phyloP scores from a whole-genome alignment of 2,888 invertebrate genomes.

The Drepanosiphum platanoidis region DNA sequence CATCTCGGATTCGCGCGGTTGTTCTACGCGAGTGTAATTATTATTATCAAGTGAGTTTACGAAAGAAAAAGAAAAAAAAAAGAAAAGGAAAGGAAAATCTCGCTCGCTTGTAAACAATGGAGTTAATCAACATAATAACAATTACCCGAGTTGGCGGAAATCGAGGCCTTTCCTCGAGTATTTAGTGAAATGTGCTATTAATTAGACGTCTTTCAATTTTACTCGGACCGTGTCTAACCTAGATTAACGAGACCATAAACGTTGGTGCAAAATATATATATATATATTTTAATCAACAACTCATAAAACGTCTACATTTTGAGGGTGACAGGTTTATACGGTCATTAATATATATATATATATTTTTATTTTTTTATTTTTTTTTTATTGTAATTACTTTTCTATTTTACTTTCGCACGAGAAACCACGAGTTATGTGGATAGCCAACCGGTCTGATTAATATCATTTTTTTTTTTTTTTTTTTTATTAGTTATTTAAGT shows the following conservation, averaged over 20 bases:
- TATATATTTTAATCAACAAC: neutral
- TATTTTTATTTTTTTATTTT: neutral
- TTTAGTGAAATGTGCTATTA: conserved; percentile 39
- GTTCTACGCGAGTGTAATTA: neutral
- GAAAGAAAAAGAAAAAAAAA: neutral
- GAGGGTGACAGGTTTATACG: conserved; percentile 7
- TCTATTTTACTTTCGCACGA: conserved; percentile 25
- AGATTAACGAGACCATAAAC: conserved; percentile 48
- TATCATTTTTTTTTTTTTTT: conserved; percentile 21
- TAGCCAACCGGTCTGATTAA: conserved; percentile 3
- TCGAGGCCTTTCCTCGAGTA: neutral
- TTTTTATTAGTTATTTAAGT: neutral
- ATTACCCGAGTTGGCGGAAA: conserved; percentile 13
- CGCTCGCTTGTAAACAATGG: neutral
- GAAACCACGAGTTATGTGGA: neutral
- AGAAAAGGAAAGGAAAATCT: neutral
- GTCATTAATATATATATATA: neutral
- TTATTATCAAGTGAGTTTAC: neutral
- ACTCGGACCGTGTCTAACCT: conserved; percentile 25
- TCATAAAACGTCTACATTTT: conserved; percentile 19
- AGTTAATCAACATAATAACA: conserved; percentile 22
- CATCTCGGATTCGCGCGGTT: neutral
- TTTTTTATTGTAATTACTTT: conserved; percentile 35
- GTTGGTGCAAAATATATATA: neutral
- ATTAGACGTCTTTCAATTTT: conserved; percentile 23